Evolutionary conservation across 2,797 vertebrate genomes (phyloP).

Genomic region (Cuniculus paca): DNA sequence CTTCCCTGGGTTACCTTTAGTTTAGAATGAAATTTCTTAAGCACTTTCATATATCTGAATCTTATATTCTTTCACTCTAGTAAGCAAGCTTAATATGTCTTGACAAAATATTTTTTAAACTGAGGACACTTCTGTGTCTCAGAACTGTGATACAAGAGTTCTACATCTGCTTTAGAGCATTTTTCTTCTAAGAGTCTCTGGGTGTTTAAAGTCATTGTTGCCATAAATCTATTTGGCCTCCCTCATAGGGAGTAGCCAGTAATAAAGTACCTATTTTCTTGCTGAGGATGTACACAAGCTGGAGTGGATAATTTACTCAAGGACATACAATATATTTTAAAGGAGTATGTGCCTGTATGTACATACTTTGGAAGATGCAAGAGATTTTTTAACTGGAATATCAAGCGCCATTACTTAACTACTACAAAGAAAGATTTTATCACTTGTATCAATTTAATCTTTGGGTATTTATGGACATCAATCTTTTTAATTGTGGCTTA

Average conservation of each 20-base stretch:
- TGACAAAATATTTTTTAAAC: constrained; percentile 35
- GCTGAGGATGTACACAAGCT: not conserved
- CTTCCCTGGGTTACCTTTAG: not conserved
- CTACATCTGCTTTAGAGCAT: not conserved
- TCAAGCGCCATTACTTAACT: not conserved
- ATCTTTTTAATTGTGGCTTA: not conserved
- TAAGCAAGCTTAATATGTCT: not conserved
- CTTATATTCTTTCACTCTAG: not conserved
- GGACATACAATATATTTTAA: not conserved
- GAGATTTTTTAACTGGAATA: not conserved
- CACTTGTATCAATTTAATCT: not conserved
- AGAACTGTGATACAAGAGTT: not conserved
- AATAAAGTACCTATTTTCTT: not conserved
- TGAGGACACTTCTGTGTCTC: not conserved
- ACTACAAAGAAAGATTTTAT: not conserved
- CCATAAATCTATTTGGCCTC: constrained; percentile 10
- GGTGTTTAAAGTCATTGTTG: not conserved
- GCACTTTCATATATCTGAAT: not conserved
- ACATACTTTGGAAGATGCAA: not conserved
- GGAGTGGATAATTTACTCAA: constrained; percentile 5
- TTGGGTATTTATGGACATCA: not conserved
- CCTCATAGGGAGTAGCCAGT: not conserved
- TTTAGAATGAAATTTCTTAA: constrained; percentile 7
- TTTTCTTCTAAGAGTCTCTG: constrained; percentile 6
- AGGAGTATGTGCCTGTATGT: not conserved